Conservation (phyloP, 2,797 vertebrate species). For the Gastrophryne carolinensis region DNA sequence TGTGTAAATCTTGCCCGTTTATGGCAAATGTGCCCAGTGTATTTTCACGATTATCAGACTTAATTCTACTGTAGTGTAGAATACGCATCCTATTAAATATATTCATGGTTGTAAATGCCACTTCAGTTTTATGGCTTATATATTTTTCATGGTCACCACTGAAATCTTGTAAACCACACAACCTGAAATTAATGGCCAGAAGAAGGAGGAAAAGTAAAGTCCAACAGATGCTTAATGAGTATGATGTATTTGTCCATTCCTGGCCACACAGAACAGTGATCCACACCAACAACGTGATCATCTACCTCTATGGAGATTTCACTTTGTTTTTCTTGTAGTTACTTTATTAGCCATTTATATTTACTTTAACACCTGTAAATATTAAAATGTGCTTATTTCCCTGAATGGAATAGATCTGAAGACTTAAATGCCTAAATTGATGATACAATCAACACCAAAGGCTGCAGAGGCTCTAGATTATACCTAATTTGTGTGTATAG, state of each 20-base stretch:
- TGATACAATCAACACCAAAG: too few relatives aligned
- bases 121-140: neutral
- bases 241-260: neutral
- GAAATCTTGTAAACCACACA: neutral
- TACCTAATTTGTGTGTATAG: too few relatives aligned
- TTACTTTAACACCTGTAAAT: too few relatives aligned
- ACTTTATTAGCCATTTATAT: too few relatives aligned
- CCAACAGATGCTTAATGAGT: conserved; percentile 9
- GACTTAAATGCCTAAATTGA: too few relatives aligned
- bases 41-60: neutral
- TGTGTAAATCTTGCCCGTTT: conserved; percentile 26
- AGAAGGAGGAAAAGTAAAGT: conserved; percentile 2
- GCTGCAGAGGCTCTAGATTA: too few relatives aligned
- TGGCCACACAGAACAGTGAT: neutral
- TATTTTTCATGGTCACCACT: neutral
- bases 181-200: neutral
- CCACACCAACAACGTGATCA: neutral
- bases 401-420: too few relatives aligned
- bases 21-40: conserved; percentile 2
- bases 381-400: too few relatives aligned
- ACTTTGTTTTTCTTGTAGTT: too few relatives aligned
- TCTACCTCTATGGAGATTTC: too few relatives aligned
- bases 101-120: neutral
- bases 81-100: neutral
- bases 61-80: conserved; percentile 10